Percentiles rank a stretch among this genome's conserved stretches.
Conservation (phyloP, 2,113 vertebrate genomes). For the Paralichthys olivaceus region DNA sequence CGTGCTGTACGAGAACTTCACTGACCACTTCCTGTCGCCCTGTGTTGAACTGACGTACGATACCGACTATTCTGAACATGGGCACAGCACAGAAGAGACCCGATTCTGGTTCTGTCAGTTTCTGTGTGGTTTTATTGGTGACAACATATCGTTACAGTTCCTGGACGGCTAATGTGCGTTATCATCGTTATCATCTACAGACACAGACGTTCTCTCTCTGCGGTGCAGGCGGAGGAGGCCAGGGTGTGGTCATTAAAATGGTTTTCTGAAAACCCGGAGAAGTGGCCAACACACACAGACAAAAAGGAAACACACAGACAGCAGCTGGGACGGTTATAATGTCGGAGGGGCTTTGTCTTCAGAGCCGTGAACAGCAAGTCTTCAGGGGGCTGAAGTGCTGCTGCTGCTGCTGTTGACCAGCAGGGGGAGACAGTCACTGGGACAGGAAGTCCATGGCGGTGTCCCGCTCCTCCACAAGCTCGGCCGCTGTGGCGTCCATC, state of each 20-base stretch:
- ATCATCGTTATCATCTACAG: conserved; percentile 43
- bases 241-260: conserved; percentile 50
- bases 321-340: conserved; percentile 26
- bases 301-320: conserved; percentile 38
- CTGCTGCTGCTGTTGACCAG: conserved; percentile 46
- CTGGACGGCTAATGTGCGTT: conserved; percentile 60
- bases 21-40: no score
- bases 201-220: conserved; percentile 43
- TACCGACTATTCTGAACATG: neutral
- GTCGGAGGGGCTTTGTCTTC: conserved; percentile 64
- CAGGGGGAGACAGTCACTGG: conserved; percentile 84
- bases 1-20: no score
- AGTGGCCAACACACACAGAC: conserved; percentile 49
- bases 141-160: conserved; percentile 65
- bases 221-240: conserved; percentile 45
- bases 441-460: conserved; percentile 92
- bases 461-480: conserved; percentile 93
- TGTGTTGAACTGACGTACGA: no score
- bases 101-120: neutral
- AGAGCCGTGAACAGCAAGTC: conserved; percentile 86
- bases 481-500: conserved; percentile 93
- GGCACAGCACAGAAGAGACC: neutral
- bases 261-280: conserved; percentile 51
- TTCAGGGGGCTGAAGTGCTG: conserved; percentile 69
- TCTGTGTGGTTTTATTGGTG: conserved; percentile 69